Evolutionary conservation across 2,113 vertebrate species (phyloP), one percentile per base, ranked within the genome.

Genomic region (Strigops habroptila): DNA sequence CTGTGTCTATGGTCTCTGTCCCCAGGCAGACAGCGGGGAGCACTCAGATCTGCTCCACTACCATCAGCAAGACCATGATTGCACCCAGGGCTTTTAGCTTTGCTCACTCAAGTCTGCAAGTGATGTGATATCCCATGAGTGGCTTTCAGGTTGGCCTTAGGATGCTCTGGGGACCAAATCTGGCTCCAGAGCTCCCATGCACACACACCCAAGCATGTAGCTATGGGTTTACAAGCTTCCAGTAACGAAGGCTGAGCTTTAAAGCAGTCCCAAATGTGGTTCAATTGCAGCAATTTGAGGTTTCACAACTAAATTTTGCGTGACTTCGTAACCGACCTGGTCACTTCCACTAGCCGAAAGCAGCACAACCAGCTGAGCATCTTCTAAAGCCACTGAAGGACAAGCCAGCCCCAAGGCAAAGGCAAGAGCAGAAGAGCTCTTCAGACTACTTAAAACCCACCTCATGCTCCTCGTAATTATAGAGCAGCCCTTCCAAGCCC

Each of bases 151-250:
- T 27, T 67, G 5, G 1, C 25, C 52, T 35, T 0, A 0, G 92
- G 64, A 24, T 60, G 53, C 33, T 81, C 35, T 3, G 1, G 69
- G 53, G 65, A 7, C 6, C 2, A 8, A 28, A 9, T 17, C 37
- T 33, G 44, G 18, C 24, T 14, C 21, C 1, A 0, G 55, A 65
- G 86, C 41, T 65, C 24, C 31, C 0, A 0, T 4, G 8, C 0
- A 4, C 1, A 0, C 33, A 33, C 0, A 0, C n/a, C 55, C 2
- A 2, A 87, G 63, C n/a, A 31, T 1, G 4, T 18, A 53, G 51
- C 51, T 18, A 1, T 0, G 5, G 33, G n/a, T 31, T 76, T 41
- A 12, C 0, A 8, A 69, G 59, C 76, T 64, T 33, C 71, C 63
- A 59, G 51, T 46, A 14, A 6, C 0, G 1, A 60, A 33, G 52